These are phyloP conservation scores for Sparus aurata DNA, from an alignment of 2,797 vertebrate genomes.

Conservation along the genomic window DNA sequence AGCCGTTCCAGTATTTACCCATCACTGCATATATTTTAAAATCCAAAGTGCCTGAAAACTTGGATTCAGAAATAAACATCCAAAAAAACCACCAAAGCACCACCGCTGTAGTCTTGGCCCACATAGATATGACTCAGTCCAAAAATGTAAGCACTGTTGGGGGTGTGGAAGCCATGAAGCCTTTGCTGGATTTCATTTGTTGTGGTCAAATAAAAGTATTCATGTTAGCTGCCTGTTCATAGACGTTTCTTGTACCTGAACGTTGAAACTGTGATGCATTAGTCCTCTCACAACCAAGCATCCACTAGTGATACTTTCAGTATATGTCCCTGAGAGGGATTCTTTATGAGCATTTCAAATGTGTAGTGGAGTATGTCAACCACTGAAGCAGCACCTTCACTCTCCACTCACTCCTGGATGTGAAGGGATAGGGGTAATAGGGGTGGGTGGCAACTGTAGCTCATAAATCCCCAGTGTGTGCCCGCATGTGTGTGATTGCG, in stretches of 20 bases:
- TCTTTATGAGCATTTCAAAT: slow-evolving; percentile 54
- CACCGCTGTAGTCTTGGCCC: background rate
- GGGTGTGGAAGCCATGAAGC: background rate
- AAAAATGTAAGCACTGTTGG: background rate
- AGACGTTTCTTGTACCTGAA: slow-evolving; percentile 1
- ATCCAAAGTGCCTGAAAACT: background rate
- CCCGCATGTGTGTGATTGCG: slow-evolving; percentile 31
- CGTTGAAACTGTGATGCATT: slow-evolving; percentile 4
- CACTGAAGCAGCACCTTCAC: slow-evolving; percentile 48
- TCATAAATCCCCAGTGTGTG: slow-evolving; percentile 47
- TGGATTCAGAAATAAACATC: background rate
- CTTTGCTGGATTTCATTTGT: background rate
- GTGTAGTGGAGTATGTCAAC: slow-evolving; percentile 56
- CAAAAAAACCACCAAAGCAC: background rate
- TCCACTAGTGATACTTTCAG: slow-evolving; percentile 5
- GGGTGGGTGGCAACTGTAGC: slow-evolving; percentile 13
- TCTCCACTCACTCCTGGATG: slow-evolving; percentile 43
- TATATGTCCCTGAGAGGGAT: slow-evolving; percentile 16
- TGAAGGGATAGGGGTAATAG: slow-evolving; percentile 36
- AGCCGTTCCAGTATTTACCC: background rate
- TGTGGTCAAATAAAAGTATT: background rate
- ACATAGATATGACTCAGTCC: background rate
- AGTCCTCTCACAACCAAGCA: slow-evolving; percentile 24
- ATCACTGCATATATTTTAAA: background rate
- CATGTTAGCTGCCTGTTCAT: background rate